These are phyloP conservation scores for Toxonevra muliebris DNA, from an alignment of 2,888 invertebrate species.

Conservation along the genomic window DNA sequence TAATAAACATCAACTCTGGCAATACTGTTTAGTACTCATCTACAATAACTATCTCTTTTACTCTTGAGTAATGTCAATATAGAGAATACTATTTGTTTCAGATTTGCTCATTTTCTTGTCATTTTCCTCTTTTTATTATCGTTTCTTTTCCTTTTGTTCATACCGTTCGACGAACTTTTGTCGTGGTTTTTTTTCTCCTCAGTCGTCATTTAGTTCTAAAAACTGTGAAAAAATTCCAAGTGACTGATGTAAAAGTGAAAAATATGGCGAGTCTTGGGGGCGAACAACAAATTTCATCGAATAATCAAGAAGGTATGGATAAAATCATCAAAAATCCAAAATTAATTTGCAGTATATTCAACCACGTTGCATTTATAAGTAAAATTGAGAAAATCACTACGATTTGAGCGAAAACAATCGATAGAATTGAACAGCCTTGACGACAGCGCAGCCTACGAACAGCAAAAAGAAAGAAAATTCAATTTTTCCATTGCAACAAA, in stretches of 20 bases:
- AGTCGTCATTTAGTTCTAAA: constrained; percentile 54
- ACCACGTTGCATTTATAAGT: constrained; percentile 1
- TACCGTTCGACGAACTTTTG: constrained; percentile 23
- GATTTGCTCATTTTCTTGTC: too few species aligned
- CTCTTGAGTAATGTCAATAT: constrained; percentile 17
- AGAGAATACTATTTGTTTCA: neutral
- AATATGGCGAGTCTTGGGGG: constrained; percentile 67
- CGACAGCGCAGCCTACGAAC: constrained; percentile 33
- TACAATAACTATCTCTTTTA: constrained; percentile 21
- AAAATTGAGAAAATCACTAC: constrained; percentile 12
- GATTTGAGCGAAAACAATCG: constrained; percentile 45
- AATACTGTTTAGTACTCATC: neutral
- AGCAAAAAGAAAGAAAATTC: too few species aligned
- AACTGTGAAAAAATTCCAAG: constrained; percentile 53
- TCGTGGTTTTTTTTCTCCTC: constrained; percentile 22
- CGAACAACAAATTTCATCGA: constrained; percentile 64
- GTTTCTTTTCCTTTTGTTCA: too few species aligned
- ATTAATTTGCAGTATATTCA: neutral
- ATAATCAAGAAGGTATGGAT: constrained; percentile 64
- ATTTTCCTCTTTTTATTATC: too few species aligned
- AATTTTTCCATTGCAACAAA: too few species aligned
- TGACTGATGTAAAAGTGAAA: constrained; percentile 59
- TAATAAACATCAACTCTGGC: constrained; percentile 25
- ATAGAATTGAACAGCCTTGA: constrained; percentile 53
- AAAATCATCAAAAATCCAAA: constrained; percentile 31